Conservation (phyloP, 2,888 invertebrate genomes). For the Miltochrista miniata region DNA sequence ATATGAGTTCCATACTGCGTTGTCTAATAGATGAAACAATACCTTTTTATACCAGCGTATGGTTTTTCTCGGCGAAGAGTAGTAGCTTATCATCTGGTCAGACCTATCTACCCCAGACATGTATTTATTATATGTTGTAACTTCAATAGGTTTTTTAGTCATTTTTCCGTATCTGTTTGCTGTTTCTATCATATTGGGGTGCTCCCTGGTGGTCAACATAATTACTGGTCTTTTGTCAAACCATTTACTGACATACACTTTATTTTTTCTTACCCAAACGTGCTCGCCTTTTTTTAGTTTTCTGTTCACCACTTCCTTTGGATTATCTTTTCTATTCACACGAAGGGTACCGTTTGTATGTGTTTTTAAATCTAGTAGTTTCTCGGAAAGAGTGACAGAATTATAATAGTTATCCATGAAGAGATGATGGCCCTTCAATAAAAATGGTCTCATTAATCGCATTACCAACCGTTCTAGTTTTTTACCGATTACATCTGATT, state of each 20-base stretch:
- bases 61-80: conserved; percentile 6
- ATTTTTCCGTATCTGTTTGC: not conserved
- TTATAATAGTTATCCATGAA: conserved; percentile 11
- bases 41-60: conserved; percentile 17
- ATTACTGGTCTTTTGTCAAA: conserved; percentile 3
- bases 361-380: conserved; percentile 5
- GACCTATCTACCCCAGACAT: not conserved
- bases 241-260: conserved; percentile 7
- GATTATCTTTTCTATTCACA: not conserved
- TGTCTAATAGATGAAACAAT: not conserved
- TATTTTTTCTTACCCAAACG: conserved; percentile 6
- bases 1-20: not conserved
- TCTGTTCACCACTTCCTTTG: not conserved
- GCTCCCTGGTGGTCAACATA: not conserved
- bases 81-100: not conserved
- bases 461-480: conserved; percentile 5
- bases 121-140: not conserved
- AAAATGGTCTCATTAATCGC: conserved; percentile 8
- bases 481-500: not conserved
- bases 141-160: not conserved
- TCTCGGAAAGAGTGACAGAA: not conserved
- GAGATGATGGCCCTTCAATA: conserved; percentile 4
- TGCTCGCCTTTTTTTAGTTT: conserved; percentile 6
- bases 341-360: conserved; percentile 1
- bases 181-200: not conserved